Evolutionary conservation across 2,888 invertebrate species (phyloP).

Genomic region (Cartodere bifasciata): DNA sequence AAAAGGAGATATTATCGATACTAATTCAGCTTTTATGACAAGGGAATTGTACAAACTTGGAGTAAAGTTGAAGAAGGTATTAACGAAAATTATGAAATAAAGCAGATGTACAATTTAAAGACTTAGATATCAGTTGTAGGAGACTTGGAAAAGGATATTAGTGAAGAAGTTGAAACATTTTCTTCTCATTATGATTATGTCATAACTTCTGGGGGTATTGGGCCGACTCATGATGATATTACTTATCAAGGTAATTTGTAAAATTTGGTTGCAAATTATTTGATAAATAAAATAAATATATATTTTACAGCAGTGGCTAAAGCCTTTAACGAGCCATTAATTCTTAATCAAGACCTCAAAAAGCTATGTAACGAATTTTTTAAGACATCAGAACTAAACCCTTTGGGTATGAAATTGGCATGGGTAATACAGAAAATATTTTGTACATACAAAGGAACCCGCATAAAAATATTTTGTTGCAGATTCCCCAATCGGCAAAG

Average conservation of each 20-base stretch:
- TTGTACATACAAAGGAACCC: background rate
- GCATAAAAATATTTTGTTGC: slow-evolving; percentile 25
- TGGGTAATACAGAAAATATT: slow-evolving; percentile 22
- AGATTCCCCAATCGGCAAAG: slow-evolving; percentile 37
- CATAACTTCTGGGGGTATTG: slow-evolving; percentile 64
- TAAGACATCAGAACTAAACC: slow-evolving; percentile 28
- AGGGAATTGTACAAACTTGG: slow-evolving; percentile 48
- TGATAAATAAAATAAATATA: slow-evolving; percentile 1
- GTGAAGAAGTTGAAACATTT: slow-evolving; percentile 47
- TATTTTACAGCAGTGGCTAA: slow-evolving; percentile 37
- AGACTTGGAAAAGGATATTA: slow-evolving; percentile 50
- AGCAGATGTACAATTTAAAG: slow-evolving; percentile 1
- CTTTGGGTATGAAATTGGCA: slow-evolving; percentile 35
- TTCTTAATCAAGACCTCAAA: slow-evolving; percentile 35
- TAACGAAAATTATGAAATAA: slow-evolving; percentile 2
- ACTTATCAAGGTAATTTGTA: slow-evolving; percentile 51
- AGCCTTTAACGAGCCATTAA: slow-evolving; percentile 38
- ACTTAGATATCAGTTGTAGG: slow-evolving; percentile 49
- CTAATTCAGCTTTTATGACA: slow-evolving; percentile 52
- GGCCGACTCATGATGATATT: slow-evolving; percentile 67
- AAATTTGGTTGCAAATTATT: slow-evolving; percentile 5
- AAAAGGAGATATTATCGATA: slow-evolving; percentile 56
- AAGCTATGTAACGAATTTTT: slow-evolving; percentile 35
- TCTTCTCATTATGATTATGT: slow-evolving; percentile 50
- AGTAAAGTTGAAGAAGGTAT: slow-evolving; percentile 45